phyloP scores from a whole-genome alignment of 2,113 vertebrate genomes.

The Piprites chloris region DNA sequence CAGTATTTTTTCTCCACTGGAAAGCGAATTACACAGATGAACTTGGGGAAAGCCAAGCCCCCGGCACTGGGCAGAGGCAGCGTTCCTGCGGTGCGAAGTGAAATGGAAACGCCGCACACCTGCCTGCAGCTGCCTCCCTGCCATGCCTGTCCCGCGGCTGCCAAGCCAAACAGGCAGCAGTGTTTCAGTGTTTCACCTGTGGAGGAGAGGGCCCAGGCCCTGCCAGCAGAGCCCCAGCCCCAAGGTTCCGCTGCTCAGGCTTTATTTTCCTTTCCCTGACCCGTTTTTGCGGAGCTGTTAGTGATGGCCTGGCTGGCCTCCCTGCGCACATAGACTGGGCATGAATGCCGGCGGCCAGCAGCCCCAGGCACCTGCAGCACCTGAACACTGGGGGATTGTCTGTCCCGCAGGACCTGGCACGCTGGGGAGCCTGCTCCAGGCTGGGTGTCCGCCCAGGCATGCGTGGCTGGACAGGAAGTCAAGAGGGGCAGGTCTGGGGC shows the following conservation, averaged over 20 bases:
- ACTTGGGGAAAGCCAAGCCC: slow-evolving; percentile 42
- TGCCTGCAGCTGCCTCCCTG: slow-evolving; percentile 61
- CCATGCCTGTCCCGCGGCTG: background rate
- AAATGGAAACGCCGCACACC: slow-evolving; percentile 65
- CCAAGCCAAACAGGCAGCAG: slow-evolving; percentile 83
- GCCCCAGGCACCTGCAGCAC: slow-evolving; percentile 81
- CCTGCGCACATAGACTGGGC: background rate
- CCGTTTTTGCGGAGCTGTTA: slow-evolving; percentile 81
- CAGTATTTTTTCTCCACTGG: background rate
- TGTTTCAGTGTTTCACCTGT: slow-evolving; percentile 76
- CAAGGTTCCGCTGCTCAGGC: slow-evolving; percentile 65
- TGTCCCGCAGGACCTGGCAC: background rate
- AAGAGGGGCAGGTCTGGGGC: background rate
- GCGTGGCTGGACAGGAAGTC: background rate
- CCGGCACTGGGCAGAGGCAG: slow-evolving; percentile 46
- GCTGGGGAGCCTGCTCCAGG: background rate
- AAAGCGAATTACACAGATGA: slow-evolving; percentile 59
- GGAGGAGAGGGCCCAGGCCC: slow-evolving; percentile 53
- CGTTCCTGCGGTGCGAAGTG: slow-evolving; percentile 27
- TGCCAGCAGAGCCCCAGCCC: slow-evolving; percentile 74
- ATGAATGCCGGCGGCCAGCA: slow-evolving; percentile 70
- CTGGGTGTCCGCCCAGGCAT: background rate
- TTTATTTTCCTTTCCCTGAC: slow-evolving; percentile 88
- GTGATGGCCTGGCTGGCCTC: slow-evolving; percentile 78
- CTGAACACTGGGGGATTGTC: slow-evolving; percentile 82